Percentiles rank a stretch among this genome's conserved stretches.
Conservation (phyloP, 1,140 invertebrate species). For the Atopsyche davidsoni region DNA sequence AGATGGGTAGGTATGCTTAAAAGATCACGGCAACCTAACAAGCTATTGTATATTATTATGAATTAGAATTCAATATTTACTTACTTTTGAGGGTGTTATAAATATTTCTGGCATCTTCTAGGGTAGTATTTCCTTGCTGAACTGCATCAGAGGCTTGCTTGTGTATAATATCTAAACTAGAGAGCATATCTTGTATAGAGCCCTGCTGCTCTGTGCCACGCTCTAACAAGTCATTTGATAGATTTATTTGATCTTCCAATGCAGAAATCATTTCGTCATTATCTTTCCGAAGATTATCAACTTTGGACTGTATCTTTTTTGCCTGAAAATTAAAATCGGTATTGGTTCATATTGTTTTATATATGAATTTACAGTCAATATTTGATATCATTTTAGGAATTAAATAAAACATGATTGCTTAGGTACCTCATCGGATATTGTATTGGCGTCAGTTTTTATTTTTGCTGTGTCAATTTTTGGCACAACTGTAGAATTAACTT, state of each 20-base stretch:
- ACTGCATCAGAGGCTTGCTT: constrained; percentile 75
- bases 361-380: too few relatives aligned
- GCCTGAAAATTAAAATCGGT: constrained; percentile 13
- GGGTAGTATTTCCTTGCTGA: constrained; percentile 72
- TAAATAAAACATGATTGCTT: too few relatives aligned
- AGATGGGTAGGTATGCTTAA: too few relatives aligned
- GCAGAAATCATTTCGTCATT: constrained; percentile 38
- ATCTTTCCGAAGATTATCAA: constrained; percentile 40
- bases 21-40: too few relatives aligned
- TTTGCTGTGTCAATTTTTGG: constrained; percentile 66
- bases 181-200: constrained; percentile 52
- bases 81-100: constrained; percentile 75
- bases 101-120: constrained; percentile 82
- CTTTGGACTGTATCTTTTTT: constrained; percentile 19
- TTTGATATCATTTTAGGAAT: too few relatives aligned
- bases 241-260: constrained; percentile 31
- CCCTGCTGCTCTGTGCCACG: constrained; percentile 59
- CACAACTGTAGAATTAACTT: constrained; percentile 67
- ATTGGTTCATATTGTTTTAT: too few relatives aligned
- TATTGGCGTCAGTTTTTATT: constrained; percentile 60
- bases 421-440: constrained; percentile 55
- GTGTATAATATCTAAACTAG: constrained; percentile 62
- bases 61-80: too few relatives aligned
- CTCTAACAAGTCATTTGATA: constrained; percentile 52
- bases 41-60: too few relatives aligned